A percentile compares a stretch with the other conserved stretches of the same genome.
Conservation (phyloP, 2,113 vertebrate genomes). For the Pluvialis apricaria region DNA sequence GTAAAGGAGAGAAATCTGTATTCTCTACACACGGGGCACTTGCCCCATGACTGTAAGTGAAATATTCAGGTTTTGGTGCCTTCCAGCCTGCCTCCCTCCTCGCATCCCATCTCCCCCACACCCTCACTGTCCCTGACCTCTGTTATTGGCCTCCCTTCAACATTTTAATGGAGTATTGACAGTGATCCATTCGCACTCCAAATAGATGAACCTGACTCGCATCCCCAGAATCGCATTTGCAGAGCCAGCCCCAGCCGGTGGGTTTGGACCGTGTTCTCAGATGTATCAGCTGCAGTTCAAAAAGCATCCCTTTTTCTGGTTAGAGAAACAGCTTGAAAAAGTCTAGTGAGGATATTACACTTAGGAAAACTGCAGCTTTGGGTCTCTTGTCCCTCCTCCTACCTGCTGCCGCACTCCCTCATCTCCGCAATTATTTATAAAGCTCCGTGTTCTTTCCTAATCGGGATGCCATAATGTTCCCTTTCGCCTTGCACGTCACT, state of each 20-base stretch:
- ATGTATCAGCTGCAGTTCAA: not conserved
- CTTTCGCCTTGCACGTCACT: not conserved
- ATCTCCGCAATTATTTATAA: slow-evolving; percentile 12
- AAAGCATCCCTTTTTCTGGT: not conserved
- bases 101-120: not conserved
- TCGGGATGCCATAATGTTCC: not conserved
- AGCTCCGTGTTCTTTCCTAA: not conserved
- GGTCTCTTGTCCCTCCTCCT: slow-evolving; percentile 29
- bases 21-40: not conserved
- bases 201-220: not conserved
- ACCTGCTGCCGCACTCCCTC: slow-evolving; percentile 15
- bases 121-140: not conserved
- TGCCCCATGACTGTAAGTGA: not conserved
- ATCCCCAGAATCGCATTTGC: not conserved
- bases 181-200: not conserved
- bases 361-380: not conserved
- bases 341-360: not conserved
- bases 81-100: not conserved
- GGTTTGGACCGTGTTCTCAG: not conserved
- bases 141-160: slow-evolving; percentile 10
- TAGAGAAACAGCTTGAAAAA: slow-evolving; percentile 6
- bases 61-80: not conserved
- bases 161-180: slow-evolving; percentile 28
- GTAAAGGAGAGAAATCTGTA: not conserved
- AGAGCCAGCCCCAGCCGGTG: not conserved